Percentiles rank a stretch among this genome's conserved stretches.
Evolutionary conservation across 37 sponge, comb jelly and placozoan species (phyloP).

Genomic region (Geodia barretti): DNA sequence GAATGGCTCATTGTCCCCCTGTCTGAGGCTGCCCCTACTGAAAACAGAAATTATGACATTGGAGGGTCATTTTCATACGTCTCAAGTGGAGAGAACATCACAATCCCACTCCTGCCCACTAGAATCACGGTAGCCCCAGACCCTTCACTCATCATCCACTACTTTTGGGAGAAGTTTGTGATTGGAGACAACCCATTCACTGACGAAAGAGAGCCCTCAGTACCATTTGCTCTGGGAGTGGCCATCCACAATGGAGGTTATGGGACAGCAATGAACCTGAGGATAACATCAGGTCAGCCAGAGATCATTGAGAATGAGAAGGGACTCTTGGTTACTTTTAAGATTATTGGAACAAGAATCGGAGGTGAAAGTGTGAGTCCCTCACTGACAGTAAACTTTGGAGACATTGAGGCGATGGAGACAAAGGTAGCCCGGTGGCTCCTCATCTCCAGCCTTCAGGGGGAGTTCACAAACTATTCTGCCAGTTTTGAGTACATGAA

Average conservation of each 20-base stretch:
- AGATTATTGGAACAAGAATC: slow-evolving; percentile 38
- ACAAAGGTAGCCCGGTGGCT: slow-evolving; percentile 32
- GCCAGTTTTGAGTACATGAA: slow-evolving; percentile 37
- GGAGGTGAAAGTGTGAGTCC: slow-evolving; percentile 24
- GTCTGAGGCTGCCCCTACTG: slow-evolving; percentile 40
- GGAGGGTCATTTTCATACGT: slow-evolving; percentile 14
- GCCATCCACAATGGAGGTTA: slow-evolving; percentile 30
- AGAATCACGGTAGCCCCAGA: slow-evolving; percentile 31
- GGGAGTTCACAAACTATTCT: slow-evolving; percentile 42
- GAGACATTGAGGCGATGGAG: slow-evolving; percentile 14
- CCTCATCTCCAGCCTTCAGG: slow-evolving; percentile 29
- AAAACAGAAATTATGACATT: slow-evolving; percentile 14
- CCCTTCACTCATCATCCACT: slow-evolving; percentile 36
- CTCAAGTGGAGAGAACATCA: slow-evolving; percentile 31
- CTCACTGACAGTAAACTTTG: slow-evolving; percentile 18
- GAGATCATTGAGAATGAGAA: slow-evolving; percentile 51
- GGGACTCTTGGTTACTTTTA: slow-evolving; percentile 36
- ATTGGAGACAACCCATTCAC: slow-evolving; percentile 40
- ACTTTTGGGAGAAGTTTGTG: slow-evolving; percentile 33
- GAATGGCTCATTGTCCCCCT: slow-evolving; percentile 40
- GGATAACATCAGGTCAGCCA: slow-evolving; percentile 36
- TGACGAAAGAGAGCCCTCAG: slow-evolving; percentile 27
- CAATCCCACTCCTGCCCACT: slow-evolving; percentile 33
- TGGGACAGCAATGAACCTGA: slow-evolving; percentile 19
- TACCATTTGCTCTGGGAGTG: slow-evolving; percentile 48